Percentiles rank a stretch among this genome's conserved stretches.
phyloP scores from a whole-genome alignment of 1,140 invertebrate genomes.

The Diachasmimorpha longicaudata region DNA sequence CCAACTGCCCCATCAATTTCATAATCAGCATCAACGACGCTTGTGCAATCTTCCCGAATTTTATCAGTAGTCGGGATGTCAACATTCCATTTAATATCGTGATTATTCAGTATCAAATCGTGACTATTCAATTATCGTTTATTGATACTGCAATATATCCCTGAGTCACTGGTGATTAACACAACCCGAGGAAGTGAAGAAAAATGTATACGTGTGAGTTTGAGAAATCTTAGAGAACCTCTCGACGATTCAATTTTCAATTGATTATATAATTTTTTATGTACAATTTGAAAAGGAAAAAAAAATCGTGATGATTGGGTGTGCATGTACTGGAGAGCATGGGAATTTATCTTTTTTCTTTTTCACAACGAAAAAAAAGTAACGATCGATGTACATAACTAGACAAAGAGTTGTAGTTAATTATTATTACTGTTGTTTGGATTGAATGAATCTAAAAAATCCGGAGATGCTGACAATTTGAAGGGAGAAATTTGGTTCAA shows the following conservation, averaged over 20 bases:
- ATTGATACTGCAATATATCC: not conserved
- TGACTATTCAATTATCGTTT: not conserved
- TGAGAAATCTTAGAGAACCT: not conserved
- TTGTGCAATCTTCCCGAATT: constrained; percentile 60
- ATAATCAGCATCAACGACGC: constrained; percentile 46
- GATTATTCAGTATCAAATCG: not conserved
- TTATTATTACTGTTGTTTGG: constrained; percentile 22
- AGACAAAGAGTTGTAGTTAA: constrained; percentile 12
- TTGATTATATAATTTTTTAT: not conserved
- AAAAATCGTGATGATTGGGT: not conserved
- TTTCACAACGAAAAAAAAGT: constrained; percentile 10
- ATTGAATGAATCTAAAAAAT: constrained; percentile 19
- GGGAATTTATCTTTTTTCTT: not conserved
- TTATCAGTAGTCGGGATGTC: constrained; percentile 47
- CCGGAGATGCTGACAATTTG: constrained; percentile 19
- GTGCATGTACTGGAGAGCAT: not conserved
- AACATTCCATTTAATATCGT: not conserved
- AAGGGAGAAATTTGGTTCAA: not conserved
- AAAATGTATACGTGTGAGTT: not conserved
- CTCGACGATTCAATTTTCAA: not conserved
- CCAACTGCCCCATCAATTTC: constrained; percentile 38
- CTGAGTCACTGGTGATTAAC: not conserved
- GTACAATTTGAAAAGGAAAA: not conserved
- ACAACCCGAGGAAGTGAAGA: not conserved
- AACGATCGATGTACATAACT: constrained; percentile 14